Percentiles rank a stretch among this genome's conserved stretches.
Conservation (phyloP, 2,113 vertebrate species). For the Halichoeres trimaculatus region DNA sequence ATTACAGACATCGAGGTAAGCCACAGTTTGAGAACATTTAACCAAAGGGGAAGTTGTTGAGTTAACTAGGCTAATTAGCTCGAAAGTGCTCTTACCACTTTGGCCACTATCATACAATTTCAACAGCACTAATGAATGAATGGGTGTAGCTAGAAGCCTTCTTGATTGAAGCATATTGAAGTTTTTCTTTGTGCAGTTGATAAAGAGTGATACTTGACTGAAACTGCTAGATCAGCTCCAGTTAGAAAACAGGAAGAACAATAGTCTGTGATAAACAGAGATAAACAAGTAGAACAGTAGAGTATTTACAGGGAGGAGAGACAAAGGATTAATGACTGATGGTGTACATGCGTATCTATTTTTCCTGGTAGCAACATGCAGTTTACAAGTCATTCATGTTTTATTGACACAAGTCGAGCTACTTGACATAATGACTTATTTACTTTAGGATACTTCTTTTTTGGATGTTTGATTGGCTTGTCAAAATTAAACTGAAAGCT, state of each 20-base stretch:
- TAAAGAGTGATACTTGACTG: conserved; percentile 23
- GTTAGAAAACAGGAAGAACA: conserved; percentile 27
- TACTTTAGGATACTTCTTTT: no score
- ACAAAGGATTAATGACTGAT: neutral
- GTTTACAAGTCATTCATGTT: neutral
- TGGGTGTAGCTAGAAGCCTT: neutral
- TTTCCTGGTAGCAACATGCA: neutral
- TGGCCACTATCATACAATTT: neutral
- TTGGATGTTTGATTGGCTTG: no score
- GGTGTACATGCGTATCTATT: neutral
- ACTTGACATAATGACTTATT: neutral
- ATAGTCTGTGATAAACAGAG: conserved; percentile 17
- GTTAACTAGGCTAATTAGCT: no score
- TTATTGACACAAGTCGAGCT: neutral
- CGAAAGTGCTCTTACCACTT: neutral
- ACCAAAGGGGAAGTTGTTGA: neutral
- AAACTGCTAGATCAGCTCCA: conserved; percentile 43
- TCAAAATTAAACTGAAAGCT: no score
- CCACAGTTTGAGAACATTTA: neutral
- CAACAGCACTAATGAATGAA: neutral
- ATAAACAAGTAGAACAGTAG: neutral
- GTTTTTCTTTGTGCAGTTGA: neutral
- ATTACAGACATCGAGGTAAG: conserved; percentile 44
- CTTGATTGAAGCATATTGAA: neutral
- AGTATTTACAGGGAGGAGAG: neutral